Evolutionary conservation across 2,113 vertebrate species (phyloP).

Genomic region (Bujurquina vittata): DNA sequence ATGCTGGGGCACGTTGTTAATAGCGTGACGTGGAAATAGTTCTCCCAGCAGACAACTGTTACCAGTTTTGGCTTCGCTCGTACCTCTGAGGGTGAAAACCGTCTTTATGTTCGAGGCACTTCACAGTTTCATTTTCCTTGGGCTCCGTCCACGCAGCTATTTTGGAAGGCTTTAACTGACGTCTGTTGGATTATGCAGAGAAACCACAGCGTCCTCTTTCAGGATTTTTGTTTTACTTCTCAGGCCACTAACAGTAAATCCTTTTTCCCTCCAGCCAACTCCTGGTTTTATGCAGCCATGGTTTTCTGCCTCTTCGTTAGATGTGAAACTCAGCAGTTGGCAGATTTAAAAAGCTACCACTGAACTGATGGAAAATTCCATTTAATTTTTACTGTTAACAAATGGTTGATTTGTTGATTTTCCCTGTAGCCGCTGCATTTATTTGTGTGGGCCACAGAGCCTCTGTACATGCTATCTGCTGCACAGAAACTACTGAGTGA

Average conservation of each 20-base stretch:
- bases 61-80: conserved; percentile 38
- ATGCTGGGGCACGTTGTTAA: conserved; percentile 27
- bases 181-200: conserved; percentile 66
- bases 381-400: conserved; percentile 60
- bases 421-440: conserved; percentile 44
- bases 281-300: conserved; percentile 65
- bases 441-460: conserved; percentile 30
- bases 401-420: conserved; percentile 65
- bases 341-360: conserved; percentile 49
- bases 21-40: conserved; percentile 44
- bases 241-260: conserved; percentile 70
- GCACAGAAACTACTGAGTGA: conserved; percentile 14
- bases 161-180: conserved; percentile 63
- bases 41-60: conserved; percentile 18
- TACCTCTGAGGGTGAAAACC: conserved; percentile 49
- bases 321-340: conserved; percentile 55
- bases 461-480: neutral
- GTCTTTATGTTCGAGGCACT: conserved; percentile 56
- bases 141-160: conserved; percentile 60
- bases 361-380: conserved; percentile 71
- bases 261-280: conserved; percentile 67
- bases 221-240: conserved; percentile 73
- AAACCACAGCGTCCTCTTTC: conserved; percentile 75
- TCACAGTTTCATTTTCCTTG: conserved; percentile 68
- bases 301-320: conserved; percentile 66